Base-by-base conservation (phyloP, 2,797 vertebrate species). In the Allobates femoralis region DNA sequence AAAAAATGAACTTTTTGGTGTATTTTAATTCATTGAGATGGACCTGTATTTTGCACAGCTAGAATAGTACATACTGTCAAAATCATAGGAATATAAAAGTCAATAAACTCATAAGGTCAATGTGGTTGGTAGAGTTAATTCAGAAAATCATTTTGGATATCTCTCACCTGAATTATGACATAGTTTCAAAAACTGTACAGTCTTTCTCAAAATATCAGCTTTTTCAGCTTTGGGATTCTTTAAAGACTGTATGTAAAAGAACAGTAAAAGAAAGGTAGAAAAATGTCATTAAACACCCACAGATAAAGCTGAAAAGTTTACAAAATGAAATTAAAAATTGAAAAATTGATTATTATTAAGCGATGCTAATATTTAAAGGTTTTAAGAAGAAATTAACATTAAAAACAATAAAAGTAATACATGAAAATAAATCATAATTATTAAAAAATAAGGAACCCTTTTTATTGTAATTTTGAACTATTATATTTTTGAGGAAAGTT, bases 201-300 rank as follows among this genome's bases (percentile, higher is more conserved):
- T 96, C 79, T 96, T 95, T 90, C 97, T 97, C 90, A 98, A 89
- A 28, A 98, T 98, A 91, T 97, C 97, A 0, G 96, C 97, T 73
- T 97, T 98, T 92, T 97, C 96, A 90, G 96, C 94, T 91, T 97
- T 98, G 12, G 96, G 96, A 89, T 97, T 97, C 86, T 93, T 96
- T 74, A 97, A 91, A 90, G 95, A 96, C 97, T 97, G 46, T 83
- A 91, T 97, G 46, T 83, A 91, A 67, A 0, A 10, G 23, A 58
- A 64, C 21, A 58, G 30, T 28, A 21, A 10, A 51, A 58, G 53
- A 60, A 41, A n/a, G 5, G 14, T 23, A 41, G 41, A n/a, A 12
- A 71, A 56, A 56, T 73, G 37, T 19, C 7, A 46, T 23, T n/a
- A 14, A 6, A 26, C 58, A 37, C 34, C 30, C 6, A 14, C 7